A percentile compares a stretch with the other conserved stretches of the same genome.
Evolutionary conservation across 2,797 vertebrate species (phyloP).

Genomic region (Sebastes trivittatus): DNA sequence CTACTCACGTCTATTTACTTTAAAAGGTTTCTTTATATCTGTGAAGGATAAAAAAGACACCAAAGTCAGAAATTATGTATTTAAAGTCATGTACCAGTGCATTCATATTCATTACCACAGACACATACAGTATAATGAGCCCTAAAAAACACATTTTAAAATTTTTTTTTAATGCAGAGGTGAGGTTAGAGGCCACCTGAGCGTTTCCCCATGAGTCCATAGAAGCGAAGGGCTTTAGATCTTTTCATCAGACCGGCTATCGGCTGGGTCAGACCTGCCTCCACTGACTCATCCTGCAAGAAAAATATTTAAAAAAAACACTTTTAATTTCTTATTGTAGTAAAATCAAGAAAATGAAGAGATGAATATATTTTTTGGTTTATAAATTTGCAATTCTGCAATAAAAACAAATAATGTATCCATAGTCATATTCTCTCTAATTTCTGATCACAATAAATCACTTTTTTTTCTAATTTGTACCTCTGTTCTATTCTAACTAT

Average conservation of each 20-base stretch:
- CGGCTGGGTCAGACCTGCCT: constrained; percentile 50
- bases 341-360: accelerated
- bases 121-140: neutral
- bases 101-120: neutral
- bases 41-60: neutral
- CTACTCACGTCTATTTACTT: constrained; percentile 77
- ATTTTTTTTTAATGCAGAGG: neutral
- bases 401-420: neutral
- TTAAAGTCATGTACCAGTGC: neutral
- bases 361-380: neutral
- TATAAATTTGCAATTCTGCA: neutral
- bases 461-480: too few species aligned
- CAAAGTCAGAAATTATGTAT: neutral
- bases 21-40: constrained; percentile 68
- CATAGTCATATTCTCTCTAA: neutral
- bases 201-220: constrained; percentile 89
- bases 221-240: constrained; percentile 85
- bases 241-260: constrained; percentile 79
- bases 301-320: neutral
- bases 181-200: constrained; percentile 59
- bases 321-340: neutral
- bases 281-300: constrained; percentile 64
- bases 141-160: neutral
- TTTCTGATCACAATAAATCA: neutral
- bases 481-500: too few species aligned